These are phyloP conservation scores for Halocaridina rubra DNA, from an alignment of 2,888 invertebrate genomes.

Conservation along the genomic window DNA sequence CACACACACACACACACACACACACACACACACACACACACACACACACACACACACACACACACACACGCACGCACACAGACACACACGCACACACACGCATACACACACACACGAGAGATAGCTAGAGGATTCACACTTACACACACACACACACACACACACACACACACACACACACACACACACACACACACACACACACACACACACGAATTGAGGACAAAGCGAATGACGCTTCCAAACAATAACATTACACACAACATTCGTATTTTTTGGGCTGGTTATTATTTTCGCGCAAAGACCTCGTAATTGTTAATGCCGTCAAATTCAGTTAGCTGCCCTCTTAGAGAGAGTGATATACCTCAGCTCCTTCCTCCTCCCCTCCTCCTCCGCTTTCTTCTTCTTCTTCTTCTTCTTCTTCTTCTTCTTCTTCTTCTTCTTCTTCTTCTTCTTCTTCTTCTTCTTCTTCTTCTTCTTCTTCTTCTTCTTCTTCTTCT, in stretches of 20 bases:
- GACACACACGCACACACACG: no score
- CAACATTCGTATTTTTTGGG: no score
- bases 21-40: conserved; percentile 27
- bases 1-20: conserved; percentile 26
- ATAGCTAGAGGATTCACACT: neutral
- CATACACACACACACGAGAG: no score
- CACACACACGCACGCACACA: conserved; percentile 4
- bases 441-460: neutral
- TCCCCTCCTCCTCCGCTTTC: no score
- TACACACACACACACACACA: neutral
- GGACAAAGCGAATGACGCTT: no score
- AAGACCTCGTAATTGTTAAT: conserved; percentile 37
- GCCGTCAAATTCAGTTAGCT: conserved; percentile 34
- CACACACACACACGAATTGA: neutral
- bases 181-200: neutral
- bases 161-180: neutral
- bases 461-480: neutral
- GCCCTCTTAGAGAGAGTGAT: neutral
- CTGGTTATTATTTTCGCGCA: neutral
- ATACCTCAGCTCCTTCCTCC: neutral
- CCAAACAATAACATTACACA: no score
- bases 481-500: neutral
- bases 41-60: conserved; percentile 29
- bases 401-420: neutral
- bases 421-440: neutral